Evolutionary conservation across 2,888 invertebrate genomes (phyloP).

Genomic region (Hypercompe scribonia): DNA sequence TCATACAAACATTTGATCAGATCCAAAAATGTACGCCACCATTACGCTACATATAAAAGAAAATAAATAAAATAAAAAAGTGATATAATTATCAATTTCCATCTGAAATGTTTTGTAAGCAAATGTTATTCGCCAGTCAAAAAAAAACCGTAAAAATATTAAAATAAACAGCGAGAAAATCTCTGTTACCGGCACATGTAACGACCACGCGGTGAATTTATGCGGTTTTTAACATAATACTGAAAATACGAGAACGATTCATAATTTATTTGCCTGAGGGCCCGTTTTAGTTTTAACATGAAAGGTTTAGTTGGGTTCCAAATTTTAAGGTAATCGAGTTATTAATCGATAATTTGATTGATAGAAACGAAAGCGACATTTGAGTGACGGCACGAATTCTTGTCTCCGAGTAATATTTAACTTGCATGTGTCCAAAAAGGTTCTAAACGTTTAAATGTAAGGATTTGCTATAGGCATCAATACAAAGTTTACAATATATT

Average conservation of each 20-base stretch:
- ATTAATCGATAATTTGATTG: not conserved
- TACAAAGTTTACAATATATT: too few relatives aligned
- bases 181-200: constrained; percentile 26
- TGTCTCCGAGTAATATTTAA: not conserved
- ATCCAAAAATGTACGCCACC: too few relatives aligned
- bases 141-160: constrained; percentile 17
- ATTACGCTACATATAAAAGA: too few relatives aligned
- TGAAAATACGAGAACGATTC: constrained; percentile 44
- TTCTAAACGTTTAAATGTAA: too few relatives aligned
- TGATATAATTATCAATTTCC: not conserved
- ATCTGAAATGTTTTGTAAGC: not conserved
- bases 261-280: constrained; percentile 50
- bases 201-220: constrained; percentile 42
- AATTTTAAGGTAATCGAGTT: not conserved
- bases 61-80: not conserved
- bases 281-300: constrained; percentile 43
- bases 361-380: not conserved
- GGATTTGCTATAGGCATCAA: too few relatives aligned
- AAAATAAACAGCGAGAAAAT: constrained; percentile 35
- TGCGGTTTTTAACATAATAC: constrained; percentile 55
- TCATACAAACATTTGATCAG: too few relatives aligned
- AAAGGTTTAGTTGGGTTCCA: constrained; percentile 5
- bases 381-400: not conserved
- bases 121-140: not conserved
- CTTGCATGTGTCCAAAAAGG: not conserved